Evolutionary conservation across 2,113 vertebrate genomes (phyloP).

Genomic region (Ovis canadensis): DNA sequence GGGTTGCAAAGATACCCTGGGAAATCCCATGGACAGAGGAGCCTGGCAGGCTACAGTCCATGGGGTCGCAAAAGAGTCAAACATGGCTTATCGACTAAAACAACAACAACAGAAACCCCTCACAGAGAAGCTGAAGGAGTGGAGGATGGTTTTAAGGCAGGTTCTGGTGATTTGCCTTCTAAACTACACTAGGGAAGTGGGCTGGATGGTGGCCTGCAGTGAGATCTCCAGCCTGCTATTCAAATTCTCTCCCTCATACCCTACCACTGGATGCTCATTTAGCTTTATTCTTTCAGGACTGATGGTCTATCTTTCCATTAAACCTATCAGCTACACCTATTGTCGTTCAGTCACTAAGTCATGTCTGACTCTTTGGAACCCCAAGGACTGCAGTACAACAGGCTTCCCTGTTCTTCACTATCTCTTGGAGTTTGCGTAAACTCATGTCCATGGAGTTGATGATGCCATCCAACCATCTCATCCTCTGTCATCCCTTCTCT

Average conservation of each 20-base stretch:
- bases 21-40: not conserved
- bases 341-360: not conserved
- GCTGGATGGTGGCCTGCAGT: not conserved
- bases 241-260: not conserved
- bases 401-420: not conserved
- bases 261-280: not conserved
- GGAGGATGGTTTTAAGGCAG: not conserved
- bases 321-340: not conserved
- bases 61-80: rapidly evolving
- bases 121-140: not conserved
- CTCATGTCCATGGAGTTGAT: not conserved
- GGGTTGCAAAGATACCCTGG: not conserved
- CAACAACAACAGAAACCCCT: not conserved
- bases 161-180: not conserved
- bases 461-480: not conserved
- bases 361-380: not conserved
- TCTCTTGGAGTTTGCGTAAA: not conserved
- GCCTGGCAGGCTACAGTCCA: not conserved
- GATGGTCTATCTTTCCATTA: not conserved
- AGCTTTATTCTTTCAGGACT: not conserved
- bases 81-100: not conserved
- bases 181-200: no score
- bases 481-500: not conserved
- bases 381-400: not conserved
- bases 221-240: not conserved